phyloP scores from a whole-genome alignment of 1,140 invertebrate species.

The Pseudomyrmex flavicornis region DNA sequence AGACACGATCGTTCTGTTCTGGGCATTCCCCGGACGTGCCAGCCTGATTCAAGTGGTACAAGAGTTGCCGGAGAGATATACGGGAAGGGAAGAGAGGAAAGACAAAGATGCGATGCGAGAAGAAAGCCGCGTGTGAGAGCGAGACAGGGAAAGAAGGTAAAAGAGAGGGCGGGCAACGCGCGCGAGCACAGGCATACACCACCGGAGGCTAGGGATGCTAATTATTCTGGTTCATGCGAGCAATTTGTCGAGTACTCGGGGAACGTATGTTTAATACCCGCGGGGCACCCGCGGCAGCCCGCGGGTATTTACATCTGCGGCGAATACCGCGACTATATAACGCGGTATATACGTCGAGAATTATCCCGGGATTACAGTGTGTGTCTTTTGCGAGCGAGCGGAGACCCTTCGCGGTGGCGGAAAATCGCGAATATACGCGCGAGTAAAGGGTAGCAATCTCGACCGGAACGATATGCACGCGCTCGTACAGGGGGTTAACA shows the following conservation, averaged over 20 bases:
- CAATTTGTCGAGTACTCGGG: slow-evolving; percentile 80
- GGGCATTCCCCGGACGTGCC: slow-evolving; percentile 44
- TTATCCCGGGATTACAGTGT: slow-evolving; percentile 67
- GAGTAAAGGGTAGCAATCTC: slow-evolving; percentile 58
- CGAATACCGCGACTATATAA: slow-evolving; percentile 74
- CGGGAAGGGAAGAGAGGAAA: background rate
- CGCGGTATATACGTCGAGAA: slow-evolving; percentile 61
- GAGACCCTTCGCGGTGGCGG: slow-evolving; percentile 8
- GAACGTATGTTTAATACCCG: slow-evolving; percentile 80
- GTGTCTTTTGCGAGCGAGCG: background rate
- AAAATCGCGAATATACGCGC: slow-evolving; percentile 22
- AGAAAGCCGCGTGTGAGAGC: too few species aligned
- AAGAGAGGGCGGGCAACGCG: slow-evolving; percentile 6
- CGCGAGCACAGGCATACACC: slow-evolving; percentile 54
- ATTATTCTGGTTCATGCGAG: slow-evolving; percentile 82
- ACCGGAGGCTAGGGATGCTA: slow-evolving; percentile 78
- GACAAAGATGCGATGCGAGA: background rate
- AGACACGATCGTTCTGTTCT: slow-evolving; percentile 38
- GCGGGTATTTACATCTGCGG: slow-evolving; percentile 81
- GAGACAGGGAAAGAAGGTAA: background rate
- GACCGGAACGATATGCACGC: slow-evolving; percentile 5
- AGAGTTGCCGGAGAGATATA: slow-evolving; percentile 37
- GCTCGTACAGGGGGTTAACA: slow-evolving; percentile 12
- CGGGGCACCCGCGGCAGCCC: slow-evolving; percentile 71
- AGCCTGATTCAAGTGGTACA: slow-evolving; percentile 35